A percentile compares a stretch with the other conserved stretches of the same genome.
These are phyloP conservation scores for Cyphomyrus plagiostoma DNA, from an alignment of 2,113 vertebrate genomes.

Conservation along the genomic window DNA sequence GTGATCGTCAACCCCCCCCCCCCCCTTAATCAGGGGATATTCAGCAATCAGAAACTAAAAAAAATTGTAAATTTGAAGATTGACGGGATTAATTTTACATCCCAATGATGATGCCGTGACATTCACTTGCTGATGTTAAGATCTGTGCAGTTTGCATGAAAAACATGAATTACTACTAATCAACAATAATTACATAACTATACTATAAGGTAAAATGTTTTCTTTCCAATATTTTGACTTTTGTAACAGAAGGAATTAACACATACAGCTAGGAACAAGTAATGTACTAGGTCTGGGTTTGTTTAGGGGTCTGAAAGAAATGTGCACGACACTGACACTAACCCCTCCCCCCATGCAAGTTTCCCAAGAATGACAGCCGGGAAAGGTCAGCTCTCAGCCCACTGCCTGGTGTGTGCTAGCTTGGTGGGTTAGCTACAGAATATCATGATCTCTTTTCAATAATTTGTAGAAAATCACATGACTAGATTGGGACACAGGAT, in stretches of 20 bases:
- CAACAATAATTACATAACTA: neutral
- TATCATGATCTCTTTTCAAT: neutral
- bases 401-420: neutral
- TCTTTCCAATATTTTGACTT: neutral
- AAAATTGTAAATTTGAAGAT: too few relatives aligned
- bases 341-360: neutral
- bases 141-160: neutral
- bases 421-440: too few relatives aligned
- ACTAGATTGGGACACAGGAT: neutral
- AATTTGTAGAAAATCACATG: neutral
- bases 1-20: too few relatives aligned
- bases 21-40: too few relatives aligned
- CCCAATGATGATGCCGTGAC: too few relatives aligned
- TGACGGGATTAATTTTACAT: too few relatives aligned
- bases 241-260: neutral
- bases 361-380: neutral
- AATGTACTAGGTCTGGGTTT: too few relatives aligned
- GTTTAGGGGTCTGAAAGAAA: neutral
- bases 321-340: neutral
- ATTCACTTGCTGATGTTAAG: neutral
- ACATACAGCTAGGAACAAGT: neutral
- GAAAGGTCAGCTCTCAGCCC: neutral
- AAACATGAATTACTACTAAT: neutral
- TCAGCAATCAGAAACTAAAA: too few relatives aligned
- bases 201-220: neutral